These are phyloP conservation scores for Empidonax traillii DNA, from an alignment of 2,113 vertebrate genomes.

Conservation along the genomic window DNA sequence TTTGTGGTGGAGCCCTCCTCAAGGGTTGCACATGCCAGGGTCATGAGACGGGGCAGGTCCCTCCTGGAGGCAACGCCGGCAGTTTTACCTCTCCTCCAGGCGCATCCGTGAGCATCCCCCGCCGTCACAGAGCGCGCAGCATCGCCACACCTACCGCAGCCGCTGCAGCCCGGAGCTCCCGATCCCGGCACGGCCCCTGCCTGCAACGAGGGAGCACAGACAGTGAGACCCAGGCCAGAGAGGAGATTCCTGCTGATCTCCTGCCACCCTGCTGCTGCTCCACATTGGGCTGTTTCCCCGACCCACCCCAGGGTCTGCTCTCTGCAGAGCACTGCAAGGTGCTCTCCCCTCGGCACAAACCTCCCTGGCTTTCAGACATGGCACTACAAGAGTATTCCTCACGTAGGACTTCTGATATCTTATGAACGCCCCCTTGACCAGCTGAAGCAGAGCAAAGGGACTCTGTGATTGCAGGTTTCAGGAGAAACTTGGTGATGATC, in stretches of 20 bases:
- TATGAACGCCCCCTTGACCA: neutral
- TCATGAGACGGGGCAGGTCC: neutral
- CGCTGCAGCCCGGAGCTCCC: neutral
- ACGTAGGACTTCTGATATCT: neutral
- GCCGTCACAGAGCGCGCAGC: neutral
- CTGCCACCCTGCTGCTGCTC: neutral
- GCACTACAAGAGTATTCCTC: neutral
- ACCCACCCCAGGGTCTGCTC: neutral
- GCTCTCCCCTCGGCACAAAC: neutral
- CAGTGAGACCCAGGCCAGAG: neutral
- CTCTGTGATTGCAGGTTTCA: neutral
- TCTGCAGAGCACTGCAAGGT: neutral
- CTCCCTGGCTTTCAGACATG: neutral
- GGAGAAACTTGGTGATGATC: neutral
- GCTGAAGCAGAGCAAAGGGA: neutral
- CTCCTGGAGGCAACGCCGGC: neutral
- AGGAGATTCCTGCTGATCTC: neutral
- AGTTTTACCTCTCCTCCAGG: constrained; percentile 21
- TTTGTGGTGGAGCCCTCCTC: neutral
- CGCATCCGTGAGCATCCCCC: neutral
- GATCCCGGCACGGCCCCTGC: neutral
- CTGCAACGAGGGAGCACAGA: neutral
- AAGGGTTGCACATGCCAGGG: neutral
- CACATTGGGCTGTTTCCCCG: neutral
- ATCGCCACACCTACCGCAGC: fast-evolving